phyloP scores from a whole-genome alignment of 2,797 vertebrate genomes.

The Rhabdophis nuchalis region DNA sequence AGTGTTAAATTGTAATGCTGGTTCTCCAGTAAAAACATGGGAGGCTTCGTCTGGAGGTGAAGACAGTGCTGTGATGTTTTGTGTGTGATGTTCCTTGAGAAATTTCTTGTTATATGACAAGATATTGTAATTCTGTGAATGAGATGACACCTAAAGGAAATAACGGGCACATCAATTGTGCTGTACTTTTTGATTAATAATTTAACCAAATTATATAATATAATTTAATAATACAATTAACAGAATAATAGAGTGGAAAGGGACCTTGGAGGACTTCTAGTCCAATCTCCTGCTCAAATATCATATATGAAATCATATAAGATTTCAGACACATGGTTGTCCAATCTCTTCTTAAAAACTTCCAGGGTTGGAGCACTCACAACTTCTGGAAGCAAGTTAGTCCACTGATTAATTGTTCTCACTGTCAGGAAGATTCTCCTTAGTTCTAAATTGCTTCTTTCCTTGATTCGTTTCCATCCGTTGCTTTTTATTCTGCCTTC shows the following conservation, averaged over 20 bases:
- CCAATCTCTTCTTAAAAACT: neutral
- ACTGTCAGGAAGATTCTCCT: neutral
- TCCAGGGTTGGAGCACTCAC: neutral
- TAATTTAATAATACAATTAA: neutral
- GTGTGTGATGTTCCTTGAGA: neutral
- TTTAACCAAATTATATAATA: conserved; percentile 5
- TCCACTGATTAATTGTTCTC: neutral
- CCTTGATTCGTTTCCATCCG: neutral
- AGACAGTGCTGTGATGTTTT: neutral
- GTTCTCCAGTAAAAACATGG: neutral
- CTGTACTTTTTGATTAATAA: neutral
- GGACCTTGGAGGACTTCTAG: neutral
- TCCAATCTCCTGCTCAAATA: neutral
- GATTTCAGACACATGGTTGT: neutral
- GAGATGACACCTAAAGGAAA: neutral
- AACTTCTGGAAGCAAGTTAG: neutral
- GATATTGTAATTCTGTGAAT: conserved; percentile 1
- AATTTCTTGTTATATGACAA: neutral
- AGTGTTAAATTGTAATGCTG: neutral
- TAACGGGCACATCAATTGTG: neutral
- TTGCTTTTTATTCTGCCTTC: neutral
- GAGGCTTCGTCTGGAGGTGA: neutral
- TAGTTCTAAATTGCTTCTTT: neutral
- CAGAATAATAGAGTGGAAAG: neutral
- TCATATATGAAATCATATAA: neutral